phyloP scores from a whole-genome alignment of 2,113 vertebrate genomes.

The Danio rerio region DNA sequence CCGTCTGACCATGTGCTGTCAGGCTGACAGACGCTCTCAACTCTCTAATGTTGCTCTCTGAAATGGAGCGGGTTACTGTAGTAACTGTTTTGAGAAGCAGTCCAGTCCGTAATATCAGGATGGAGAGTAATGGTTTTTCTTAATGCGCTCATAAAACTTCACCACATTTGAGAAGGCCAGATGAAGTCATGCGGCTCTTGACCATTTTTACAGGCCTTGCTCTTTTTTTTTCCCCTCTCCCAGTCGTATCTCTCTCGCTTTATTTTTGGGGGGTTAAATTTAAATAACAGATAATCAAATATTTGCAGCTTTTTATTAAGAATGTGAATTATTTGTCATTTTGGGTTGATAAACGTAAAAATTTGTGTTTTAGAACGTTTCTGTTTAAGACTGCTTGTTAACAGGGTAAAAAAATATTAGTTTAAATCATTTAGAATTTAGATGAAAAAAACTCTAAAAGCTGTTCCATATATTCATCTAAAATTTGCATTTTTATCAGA shows the following conservation, averaged over 20 bases:
- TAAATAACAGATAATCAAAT: not conserved
- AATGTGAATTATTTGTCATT: not conserved
- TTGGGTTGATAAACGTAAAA: too few relatives aligned
- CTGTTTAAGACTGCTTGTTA: too few relatives aligned
- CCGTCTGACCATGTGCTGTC: conserved; percentile 45
- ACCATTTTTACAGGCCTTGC: not conserved
- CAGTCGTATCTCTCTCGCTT: too few relatives aligned
- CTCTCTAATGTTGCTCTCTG: conserved; percentile 58
- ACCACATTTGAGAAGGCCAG: not conserved
- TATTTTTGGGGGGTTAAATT: too few relatives aligned
- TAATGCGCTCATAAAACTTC: not conserved
- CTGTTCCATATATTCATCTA: too few relatives aligned
- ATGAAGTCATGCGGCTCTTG: not conserved
- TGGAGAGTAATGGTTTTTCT: conserved; percentile 25
- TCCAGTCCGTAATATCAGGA: not conserved
- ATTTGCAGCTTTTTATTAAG: not conserved
- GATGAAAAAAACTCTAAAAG: too few relatives aligned
- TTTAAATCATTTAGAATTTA: too few relatives aligned
- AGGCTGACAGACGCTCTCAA: conserved; percentile 26
- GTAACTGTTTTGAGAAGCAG: conserved; percentile 22
- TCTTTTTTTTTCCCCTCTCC: not conserved
- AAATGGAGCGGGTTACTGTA: conserved; percentile 59
- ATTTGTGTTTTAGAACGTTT: too few relatives aligned
- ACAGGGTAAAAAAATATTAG: too few relatives aligned
- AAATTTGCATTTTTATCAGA: too few relatives aligned